Evolutionary conservation across 2,797 vertebrate species (phyloP), one percentile per base, ranked within the genome.

Genomic region (Hoplostethus atlanticus): DNA sequence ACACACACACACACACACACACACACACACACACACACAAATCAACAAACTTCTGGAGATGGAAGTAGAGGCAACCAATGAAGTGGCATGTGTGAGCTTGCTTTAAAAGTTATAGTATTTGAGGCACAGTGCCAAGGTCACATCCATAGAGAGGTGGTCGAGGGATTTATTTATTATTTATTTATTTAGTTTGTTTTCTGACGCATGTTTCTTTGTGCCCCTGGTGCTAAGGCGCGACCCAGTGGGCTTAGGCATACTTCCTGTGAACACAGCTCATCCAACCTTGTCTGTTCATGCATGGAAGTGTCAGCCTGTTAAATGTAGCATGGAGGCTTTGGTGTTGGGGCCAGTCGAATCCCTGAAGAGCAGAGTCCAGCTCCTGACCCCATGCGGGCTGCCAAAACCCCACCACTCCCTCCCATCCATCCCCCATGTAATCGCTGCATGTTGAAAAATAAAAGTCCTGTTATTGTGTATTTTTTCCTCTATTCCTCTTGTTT

Each of bases 271-370:
- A 73, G 83, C 85, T 90, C 83, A 86, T 66, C 75, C 77, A 87
- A 79, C 83, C 88, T 65, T 88, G 84, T 75, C 62, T 53, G 82
- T 87, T 61, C 84, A 64, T 81, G 83, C 86, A 64, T 72, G 61
- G 25, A 71, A 77, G 77, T 85, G 84, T 91, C 70, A 87, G 83
- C 76, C 73, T 88, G 86, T 75, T 91, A 90, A 90, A 92, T 91
- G 89, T 89, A 92, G 84, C 85, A 84, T 86, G 77, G 83, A 80
- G 83, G 67, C 75, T 81, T 66, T 71, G 69, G 77, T 74, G 79
- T 89, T 80, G 80, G 63, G 67, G 77, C 71, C 63, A 68, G 66
- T 25, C 53, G 61, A 65, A 65, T 84, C 84, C 85, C 80, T 4
- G 42, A 68, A 72, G 79, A 87, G 46, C 58, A 58, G 38, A 46